These are phyloP conservation scores for Eudyptes chrysolophus DNA, from an alignment of 2,113 vertebrate genomes.

Conservation along the genomic window DNA sequence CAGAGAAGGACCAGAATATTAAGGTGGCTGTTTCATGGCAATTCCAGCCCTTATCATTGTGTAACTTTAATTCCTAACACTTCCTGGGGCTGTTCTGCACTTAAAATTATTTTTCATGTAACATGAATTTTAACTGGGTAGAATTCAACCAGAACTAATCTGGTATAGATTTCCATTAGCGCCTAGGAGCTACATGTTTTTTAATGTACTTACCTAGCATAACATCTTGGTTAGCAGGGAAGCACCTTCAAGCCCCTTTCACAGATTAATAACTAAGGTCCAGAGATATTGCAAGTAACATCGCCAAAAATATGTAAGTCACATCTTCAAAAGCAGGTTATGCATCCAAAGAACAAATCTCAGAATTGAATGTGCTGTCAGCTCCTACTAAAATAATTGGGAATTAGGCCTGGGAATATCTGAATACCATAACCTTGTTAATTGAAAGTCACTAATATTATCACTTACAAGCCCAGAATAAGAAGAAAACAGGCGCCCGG, in stretches of 20 bases:
- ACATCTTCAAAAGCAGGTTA: not conserved
- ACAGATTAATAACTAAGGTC: not conserved
- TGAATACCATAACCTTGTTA: not conserved
- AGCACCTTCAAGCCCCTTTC: not conserved
- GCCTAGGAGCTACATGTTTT: not conserved
- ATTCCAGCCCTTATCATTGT: not conserved
- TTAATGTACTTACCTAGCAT: not conserved
- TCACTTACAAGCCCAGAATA: not conserved
- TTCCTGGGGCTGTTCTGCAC: not conserved
- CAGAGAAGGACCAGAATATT: not conserved
- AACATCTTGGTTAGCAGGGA: not conserved
- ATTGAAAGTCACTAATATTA: not conserved
- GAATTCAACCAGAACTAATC: not conserved
- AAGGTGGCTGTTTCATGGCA: not conserved
- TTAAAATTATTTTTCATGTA: not conserved
- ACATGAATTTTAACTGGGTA: not conserved
- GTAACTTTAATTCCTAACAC: not conserved
- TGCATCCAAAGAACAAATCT: not conserved
- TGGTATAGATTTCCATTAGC: not conserved
- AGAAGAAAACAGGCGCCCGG: not conserved
- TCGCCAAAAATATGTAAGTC: not conserved
- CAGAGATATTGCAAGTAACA: not conserved
- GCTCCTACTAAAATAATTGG: not conserved
- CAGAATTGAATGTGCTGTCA: not conserved
- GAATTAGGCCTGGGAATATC: not conserved